Percentiles rank a stretch among this genome's conserved stretches.
These are phyloP conservation scores for Colostygia pectinataria DNA, from an alignment of 2,888 invertebrate genomes.

Conservation along the genomic window DNA sequence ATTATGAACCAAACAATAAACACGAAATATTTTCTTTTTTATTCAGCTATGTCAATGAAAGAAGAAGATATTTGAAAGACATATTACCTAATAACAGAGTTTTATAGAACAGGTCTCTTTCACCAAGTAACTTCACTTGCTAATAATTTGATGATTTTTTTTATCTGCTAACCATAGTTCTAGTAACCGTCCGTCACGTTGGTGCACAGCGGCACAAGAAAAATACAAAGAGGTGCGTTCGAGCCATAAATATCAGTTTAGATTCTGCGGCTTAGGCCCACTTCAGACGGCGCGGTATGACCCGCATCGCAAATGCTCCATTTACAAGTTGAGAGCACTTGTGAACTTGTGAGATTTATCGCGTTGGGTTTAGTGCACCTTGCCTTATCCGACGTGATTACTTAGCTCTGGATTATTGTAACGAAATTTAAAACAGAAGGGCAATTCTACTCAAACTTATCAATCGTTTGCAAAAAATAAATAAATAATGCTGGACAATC, in stretches of 20 bases:
- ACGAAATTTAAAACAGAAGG: neutral
- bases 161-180: neutral
- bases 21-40: no score
- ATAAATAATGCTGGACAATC: no score
- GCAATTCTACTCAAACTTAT: no score
- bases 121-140: no score
- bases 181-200: neutral
- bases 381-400: constrained; percentile 46
- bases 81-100: no score
- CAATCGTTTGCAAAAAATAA: no score
- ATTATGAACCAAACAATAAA: no score
- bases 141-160: no score
- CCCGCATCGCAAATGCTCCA: constrained; percentile 70
- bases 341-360: constrained; percentile 53
- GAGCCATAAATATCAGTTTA: constrained; percentile 74
- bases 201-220: constrained; percentile 20
- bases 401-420: constrained; percentile 22
- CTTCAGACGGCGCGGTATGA: constrained; percentile 51
- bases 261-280: constrained; percentile 44
- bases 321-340: constrained; percentile 58
- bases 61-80: no score
- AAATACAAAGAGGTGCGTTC: constrained; percentile 55
- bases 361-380: constrained; percentile 56
- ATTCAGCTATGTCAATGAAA: no score
- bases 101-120: no score